Percentiles rank a stretch among this genome's conserved stretches.
phyloP scores from a whole-genome alignment of 2,113 vertebrate genomes.

The Hypanus sabinus region DNA sequence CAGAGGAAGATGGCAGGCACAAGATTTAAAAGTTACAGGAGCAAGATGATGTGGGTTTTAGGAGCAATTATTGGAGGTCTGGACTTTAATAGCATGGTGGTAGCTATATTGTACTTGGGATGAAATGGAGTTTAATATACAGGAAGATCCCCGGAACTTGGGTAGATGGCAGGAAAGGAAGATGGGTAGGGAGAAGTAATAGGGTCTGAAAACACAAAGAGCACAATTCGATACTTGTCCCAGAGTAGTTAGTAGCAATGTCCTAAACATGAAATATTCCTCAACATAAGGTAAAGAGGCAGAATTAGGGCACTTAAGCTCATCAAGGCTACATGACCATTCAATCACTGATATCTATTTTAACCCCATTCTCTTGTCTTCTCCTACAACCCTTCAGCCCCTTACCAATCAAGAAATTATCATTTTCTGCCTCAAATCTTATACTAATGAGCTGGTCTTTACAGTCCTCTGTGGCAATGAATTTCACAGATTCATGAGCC shows the following conservation, averaged over 20 bases:
- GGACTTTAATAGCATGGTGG: background rate
- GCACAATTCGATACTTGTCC: background rate
- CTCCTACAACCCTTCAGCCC: no score
- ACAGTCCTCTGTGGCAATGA: no score
- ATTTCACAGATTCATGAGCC: no score
- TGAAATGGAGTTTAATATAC: background rate
- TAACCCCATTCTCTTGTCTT: no score
- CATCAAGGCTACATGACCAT: no score
- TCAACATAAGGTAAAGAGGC: no score
- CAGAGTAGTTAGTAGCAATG: background rate
- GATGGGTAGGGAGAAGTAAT: background rate
- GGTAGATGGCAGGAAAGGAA: background rate
- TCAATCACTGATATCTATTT: no score
- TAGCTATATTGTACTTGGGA: background rate
- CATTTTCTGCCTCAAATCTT: no score
- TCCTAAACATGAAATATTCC: background rate
- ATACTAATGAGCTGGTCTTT: no score
- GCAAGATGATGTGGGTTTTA: background rate
- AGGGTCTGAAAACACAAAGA: background rate
- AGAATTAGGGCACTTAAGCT: no score
- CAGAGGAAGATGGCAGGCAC: constrained; percentile 2
- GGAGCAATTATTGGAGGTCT: background rate
- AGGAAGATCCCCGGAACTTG: background rate
- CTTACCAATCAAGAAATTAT: no score
- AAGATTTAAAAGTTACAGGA: background rate